Conservation (phyloP, 2,797 vertebrate genomes). For the Chelmon rostratus region DNA sequence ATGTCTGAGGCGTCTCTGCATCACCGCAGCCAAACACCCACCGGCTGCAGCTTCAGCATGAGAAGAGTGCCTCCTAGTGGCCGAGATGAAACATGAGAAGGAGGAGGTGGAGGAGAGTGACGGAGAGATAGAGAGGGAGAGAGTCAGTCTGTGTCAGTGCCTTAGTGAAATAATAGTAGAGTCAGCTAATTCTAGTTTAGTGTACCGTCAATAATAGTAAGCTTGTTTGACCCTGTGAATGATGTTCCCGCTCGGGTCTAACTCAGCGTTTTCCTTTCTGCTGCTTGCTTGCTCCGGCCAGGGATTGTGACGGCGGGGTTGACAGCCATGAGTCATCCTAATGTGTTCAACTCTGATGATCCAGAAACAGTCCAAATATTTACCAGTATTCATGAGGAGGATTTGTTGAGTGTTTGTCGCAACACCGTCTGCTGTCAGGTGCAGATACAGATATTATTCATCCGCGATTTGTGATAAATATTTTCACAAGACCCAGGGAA, state of each 20-base stretch:
- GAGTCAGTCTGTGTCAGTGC: conserved; percentile 72
- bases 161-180: conserved; percentile 71
- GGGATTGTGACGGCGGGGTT: conserved; percentile 53
- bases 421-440: conserved; percentile 59
- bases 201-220: conserved; percentile 72
- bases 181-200: conserved; percentile 77
- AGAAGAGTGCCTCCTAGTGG: conserved; percentile 89
- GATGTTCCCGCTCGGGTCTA: conserved; percentile 59
- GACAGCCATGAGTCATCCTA: conserved; percentile 68
- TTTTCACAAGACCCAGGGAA: conserved; percentile 46
- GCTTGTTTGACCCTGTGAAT: conserved; percentile 73
- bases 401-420: conserved; percentile 68
- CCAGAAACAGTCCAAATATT: conserved; percentile 79
- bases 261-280: conserved; percentile 67
- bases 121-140: conserved; percentile 40
- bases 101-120: conserved; percentile 19
- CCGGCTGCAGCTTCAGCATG: conserved; percentile 73
- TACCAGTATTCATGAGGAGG: conserved; percentile 71
- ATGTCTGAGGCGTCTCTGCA: conserved; percentile 69
- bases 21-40: conserved; percentile 53
- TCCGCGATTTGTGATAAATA: conserved; percentile 38
- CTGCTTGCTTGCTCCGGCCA: conserved; percentile 33
- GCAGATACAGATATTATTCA: conserved; percentile 69
- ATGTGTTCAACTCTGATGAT: conserved; percentile 73
- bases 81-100: conserved; percentile 9